A percentile compares a stretch with the other conserved stretches of the same genome.
Evolutionary conservation across 2,797 vertebrate genomes (phyloP).

Genomic region (Danionella dracula): DNA sequence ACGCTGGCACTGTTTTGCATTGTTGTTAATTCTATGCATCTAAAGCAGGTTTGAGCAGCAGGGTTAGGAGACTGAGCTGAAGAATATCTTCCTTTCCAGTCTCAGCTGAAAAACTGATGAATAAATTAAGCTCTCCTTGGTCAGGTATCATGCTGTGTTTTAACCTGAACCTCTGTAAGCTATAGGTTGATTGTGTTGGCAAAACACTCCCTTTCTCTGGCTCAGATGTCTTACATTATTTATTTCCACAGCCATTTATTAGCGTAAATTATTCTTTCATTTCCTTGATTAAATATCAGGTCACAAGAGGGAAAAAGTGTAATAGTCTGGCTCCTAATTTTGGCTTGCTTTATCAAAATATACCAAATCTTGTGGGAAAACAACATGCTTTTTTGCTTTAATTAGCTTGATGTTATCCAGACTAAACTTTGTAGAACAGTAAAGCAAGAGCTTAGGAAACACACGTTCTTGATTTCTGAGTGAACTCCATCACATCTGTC

Average conservation of each 20-base stretch:
- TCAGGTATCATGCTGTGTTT: too few species aligned
- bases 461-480: conserved; percentile 18
- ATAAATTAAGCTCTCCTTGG: too few species aligned
- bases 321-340: conserved; percentile 8
- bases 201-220: not conserved
- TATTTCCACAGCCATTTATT: conserved; percentile 20
- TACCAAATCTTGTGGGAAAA: conserved; percentile 1
- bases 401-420: conserved; percentile 34
- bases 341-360: conserved; percentile 22
- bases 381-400: conserved; percentile 1
- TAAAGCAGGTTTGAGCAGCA: too few species aligned
- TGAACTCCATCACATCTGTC: conserved; percentile 39
- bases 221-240: not conserved
- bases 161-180: too few species aligned
- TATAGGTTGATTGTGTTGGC: too few species aligned
- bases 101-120: too few species aligned
- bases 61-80: too few species aligned
- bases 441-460: conserved; percentile 24
- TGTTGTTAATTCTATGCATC: too few species aligned
- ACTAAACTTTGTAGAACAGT: conserved; percentile 6
- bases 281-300: conserved; percentile 18
- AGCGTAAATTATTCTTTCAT: conserved; percentile 26
- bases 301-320: conserved; percentile 6
- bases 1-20: too few species aligned
- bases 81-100: too few species aligned